Base-by-base conservation (phyloP, 2,888 invertebrate species). In the Fragum fragum region DNA sequence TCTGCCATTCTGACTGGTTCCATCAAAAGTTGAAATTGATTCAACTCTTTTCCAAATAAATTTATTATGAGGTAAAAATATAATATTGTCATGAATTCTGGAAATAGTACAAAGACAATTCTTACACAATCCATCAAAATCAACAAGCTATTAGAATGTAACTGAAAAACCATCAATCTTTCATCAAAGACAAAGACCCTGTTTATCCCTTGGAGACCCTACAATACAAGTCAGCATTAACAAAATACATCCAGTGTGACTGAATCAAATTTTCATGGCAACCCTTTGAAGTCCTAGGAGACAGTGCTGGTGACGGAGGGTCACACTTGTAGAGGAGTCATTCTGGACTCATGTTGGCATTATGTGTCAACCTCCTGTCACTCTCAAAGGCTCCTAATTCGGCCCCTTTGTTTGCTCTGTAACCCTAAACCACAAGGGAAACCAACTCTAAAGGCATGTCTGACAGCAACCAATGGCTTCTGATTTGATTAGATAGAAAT, bases 351-450 rank as follows among this genome's bases (percentile, higher is more conserved):
- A 42, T 66, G 66, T 42, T 21, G 36, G 66, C 66, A 26, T 23
- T 66, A 39, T 21, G 23, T 42, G 66, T 42, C 66, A 66, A 21
- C 66, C 32, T 66, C 66, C 21, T 39, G 66, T 66, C 66, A 66
- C 66, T 42, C 66, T 18, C 21, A 66, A 42, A 39, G 42, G 32
- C 66, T 26, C 39, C 14, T 66, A 39, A 66, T 66, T 66, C 36
- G 66, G 42, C 66, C 66, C 66, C 36, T 66, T 66, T 66, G 66
- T 66, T 66, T 66, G 66, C 66, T 42, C 66, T 26, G 42, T 39
- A 42, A 66, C 39, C 66, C 42, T n/a, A 42, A 66, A 39, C 39
- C 66, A 39, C 39, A 6, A 23, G 42, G 66, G 66, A 42, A 3
- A 42, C 42, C 28, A 16, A 21, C 32, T 39, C 42, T 21, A 21